Percentiles rank a stretch among this genome's conserved stretches.
Evolutionary conservation across 2,888 invertebrate species (phyloP).

Genomic region (Molorchus minor): DNA sequence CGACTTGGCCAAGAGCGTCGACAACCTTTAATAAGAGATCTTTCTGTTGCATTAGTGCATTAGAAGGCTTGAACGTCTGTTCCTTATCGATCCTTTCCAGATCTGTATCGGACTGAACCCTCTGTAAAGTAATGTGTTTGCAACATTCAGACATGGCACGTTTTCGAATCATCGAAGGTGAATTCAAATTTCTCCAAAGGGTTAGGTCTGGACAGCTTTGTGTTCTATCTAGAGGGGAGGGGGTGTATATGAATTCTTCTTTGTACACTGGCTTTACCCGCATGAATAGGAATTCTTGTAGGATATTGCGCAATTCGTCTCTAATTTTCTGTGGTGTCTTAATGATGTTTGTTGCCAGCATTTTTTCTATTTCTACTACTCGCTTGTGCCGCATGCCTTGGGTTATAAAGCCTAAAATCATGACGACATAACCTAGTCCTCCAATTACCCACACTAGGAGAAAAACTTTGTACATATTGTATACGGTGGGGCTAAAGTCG

Average conservation of each 20-base stretch:
- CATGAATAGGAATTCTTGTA: constrained; percentile 78
- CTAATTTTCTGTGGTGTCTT: constrained; percentile 81
- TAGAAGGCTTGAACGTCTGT: constrained; percentile 74
- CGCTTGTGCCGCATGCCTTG: constrained; percentile 80
- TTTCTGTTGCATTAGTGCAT: constrained; percentile 77
- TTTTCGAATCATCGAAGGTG: constrained; percentile 61
- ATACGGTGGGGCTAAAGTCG: constrained; percentile 71
- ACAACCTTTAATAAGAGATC: constrained; percentile 81
- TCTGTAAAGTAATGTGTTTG: constrained; percentile 58
- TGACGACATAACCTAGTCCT: constrained; percentile 89
- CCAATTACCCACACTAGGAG: constrained; percentile 90
- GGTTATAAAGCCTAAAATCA: constrained; percentile 88
- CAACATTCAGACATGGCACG: constrained; percentile 74
- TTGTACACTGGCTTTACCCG: constrained; percentile 81
- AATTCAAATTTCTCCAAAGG: constrained; percentile 64
- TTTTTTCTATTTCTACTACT: constrained; percentile 77
- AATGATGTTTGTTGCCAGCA: constrained; percentile 79
- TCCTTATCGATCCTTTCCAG: constrained; percentile 78
- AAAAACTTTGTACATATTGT: constrained; percentile 80
- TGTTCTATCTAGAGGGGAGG: constrained; percentile 66
- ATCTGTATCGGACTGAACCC: constrained; percentile 82
- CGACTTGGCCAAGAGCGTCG: constrained; percentile 72
- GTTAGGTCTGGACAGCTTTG: constrained; percentile 79
- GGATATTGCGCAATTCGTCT: constrained; percentile 55
- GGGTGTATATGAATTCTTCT: constrained; percentile 64